Evolutionary conservation across 2,113 vertebrate species (phyloP).

Genomic region (Sceloporus undulatus): DNA sequence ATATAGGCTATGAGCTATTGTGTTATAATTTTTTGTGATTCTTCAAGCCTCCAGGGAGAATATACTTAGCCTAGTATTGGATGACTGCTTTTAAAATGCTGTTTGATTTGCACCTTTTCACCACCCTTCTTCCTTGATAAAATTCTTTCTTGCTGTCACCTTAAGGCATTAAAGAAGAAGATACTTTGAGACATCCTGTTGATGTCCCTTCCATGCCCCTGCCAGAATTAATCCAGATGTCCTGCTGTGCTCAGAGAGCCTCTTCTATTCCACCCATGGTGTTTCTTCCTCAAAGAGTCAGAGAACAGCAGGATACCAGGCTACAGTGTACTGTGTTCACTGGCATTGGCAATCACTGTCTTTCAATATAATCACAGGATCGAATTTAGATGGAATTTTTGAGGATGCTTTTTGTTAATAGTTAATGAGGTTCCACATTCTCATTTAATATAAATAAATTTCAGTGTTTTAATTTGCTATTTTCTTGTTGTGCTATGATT

Average conservation of each 20-base stretch:
- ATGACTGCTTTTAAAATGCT: slow-evolving; percentile 43
- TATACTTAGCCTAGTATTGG: slow-evolving; percentile 9
- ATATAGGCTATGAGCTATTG: slow-evolving; percentile 28
- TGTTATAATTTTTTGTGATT: neutral
- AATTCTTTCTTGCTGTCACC: slow-evolving; percentile 64
- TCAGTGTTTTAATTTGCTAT: neutral
- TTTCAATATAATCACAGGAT: slow-evolving; percentile 23
- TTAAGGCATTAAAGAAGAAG: slow-evolving; percentile 63
- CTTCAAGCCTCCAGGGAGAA: slow-evolving; percentile 25
- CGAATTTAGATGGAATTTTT: neutral
- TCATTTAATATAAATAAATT: neutral
- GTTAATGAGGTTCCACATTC: neutral
- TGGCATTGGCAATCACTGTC: slow-evolving; percentile 50
- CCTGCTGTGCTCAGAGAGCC: slow-evolving; percentile 65
- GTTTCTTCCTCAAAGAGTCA: slow-evolving; percentile 69
- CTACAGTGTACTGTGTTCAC: slow-evolving; percentile 55
- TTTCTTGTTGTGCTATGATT: slow-evolving; percentile 6
- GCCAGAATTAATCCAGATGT: slow-evolving; percentile 54
- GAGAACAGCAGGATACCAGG: slow-evolving; percentile 64
- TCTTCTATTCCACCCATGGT: slow-evolving; percentile 54
- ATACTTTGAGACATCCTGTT: slow-evolving; percentile 67
- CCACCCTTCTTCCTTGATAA: slow-evolving; percentile 56
- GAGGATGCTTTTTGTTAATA: neutral
- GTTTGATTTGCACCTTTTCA: slow-evolving; percentile 56
- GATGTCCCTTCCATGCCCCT: slow-evolving; percentile 61